A percentile compares a stretch with the other conserved stretches of the same genome.
These are phyloP conservation scores for Rhinolophus sinicus DNA, from an alignment of 2,113 vertebrate species.

Conservation along the genomic window DNA sequence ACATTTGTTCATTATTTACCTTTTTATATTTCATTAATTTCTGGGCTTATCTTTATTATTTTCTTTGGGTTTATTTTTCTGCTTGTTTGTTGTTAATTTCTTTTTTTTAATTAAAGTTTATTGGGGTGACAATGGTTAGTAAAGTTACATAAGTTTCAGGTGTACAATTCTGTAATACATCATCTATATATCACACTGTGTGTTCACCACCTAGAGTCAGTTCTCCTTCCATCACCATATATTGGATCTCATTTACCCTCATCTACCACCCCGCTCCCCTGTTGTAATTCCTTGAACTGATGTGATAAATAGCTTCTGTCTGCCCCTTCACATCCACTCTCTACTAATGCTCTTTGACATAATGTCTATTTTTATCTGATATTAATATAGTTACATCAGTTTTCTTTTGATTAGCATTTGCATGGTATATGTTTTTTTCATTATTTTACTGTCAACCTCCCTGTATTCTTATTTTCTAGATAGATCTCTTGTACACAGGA, in stretches of 20 bases:
- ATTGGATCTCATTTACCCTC: too few relatives aligned
- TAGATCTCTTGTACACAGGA: background rate
- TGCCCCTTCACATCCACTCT: background rate
- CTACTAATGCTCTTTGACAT: background rate
- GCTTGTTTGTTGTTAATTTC: background rate
- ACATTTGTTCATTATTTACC: background rate
- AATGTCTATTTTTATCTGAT: background rate
- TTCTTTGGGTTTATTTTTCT: background rate
- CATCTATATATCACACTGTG: too few relatives aligned
- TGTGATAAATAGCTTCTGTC: background rate
- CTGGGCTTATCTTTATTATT: background rate
- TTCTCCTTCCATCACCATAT: too few relatives aligned
- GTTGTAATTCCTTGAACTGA: background rate
- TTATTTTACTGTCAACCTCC: background rate
- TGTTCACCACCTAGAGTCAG: too few relatives aligned
- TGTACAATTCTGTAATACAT: too few relatives aligned
- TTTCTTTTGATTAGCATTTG: conserved; percentile 13
- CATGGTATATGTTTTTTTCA: background rate
- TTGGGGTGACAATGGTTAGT: too few relatives aligned
- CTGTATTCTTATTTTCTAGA: background rate
- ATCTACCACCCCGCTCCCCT: too few relatives aligned
- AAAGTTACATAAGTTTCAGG: too few relatives aligned
- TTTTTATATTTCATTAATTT: conserved; percentile 1
- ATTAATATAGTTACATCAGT: background rate
- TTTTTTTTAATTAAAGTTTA: too few relatives aligned